Evolutionary conservation across 2,797 vertebrate species (phyloP).

Genomic region (Typhlichthys subterraneus): DNA sequence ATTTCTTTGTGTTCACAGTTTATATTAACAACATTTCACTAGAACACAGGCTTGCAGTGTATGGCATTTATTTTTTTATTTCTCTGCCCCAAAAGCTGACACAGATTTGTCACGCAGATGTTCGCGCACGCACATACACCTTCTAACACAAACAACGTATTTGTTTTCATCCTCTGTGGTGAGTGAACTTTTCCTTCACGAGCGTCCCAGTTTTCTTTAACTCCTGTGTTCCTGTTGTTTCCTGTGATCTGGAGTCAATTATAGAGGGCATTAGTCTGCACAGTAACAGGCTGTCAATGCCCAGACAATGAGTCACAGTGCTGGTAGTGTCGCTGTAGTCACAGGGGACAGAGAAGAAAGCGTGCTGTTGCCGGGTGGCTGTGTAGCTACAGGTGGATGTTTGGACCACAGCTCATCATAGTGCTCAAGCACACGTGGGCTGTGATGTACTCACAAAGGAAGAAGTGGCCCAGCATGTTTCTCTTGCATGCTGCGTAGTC

Average conservation of each 20-base stretch:
- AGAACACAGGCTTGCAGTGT: too few relatives aligned
- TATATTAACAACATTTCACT: too few relatives aligned
- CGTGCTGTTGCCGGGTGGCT: slow-evolving; percentile 19
- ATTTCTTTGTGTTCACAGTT: too few relatives aligned
- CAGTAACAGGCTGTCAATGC: slow-evolving; percentile 63
- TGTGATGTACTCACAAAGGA: slow-evolving; percentile 59
- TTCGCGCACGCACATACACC: slow-evolving; percentile 3
- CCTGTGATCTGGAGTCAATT: slow-evolving; percentile 77
- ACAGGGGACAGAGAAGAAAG: slow-evolving; percentile 20
- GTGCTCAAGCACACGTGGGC: slow-evolving; percentile 59
- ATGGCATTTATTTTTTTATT: too few relatives aligned
- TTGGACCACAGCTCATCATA: slow-evolving; percentile 40
- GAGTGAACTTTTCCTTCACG: slow-evolving; percentile 66
- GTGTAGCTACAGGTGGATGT: slow-evolving; percentile 69
- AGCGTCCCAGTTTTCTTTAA: slow-evolving; percentile 51
- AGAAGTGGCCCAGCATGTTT: slow-evolving; percentile 70
- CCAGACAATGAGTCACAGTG: slow-evolving; percentile 80
- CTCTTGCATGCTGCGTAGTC: slow-evolving; percentile 73
- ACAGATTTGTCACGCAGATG: slow-evolving; percentile 4
- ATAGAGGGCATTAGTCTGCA: slow-evolving; percentile 46
- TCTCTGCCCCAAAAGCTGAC: slow-evolving; percentile 1
- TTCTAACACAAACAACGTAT: slow-evolving; percentile 48
- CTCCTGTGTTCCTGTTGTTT: slow-evolving; percentile 66
- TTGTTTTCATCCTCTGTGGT: slow-evolving; percentile 54
- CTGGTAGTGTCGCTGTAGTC: slow-evolving; percentile 34